Evolutionary conservation across 2,888 invertebrate species (phyloP).

Genomic region (Geotrupes spiniger): DNA sequence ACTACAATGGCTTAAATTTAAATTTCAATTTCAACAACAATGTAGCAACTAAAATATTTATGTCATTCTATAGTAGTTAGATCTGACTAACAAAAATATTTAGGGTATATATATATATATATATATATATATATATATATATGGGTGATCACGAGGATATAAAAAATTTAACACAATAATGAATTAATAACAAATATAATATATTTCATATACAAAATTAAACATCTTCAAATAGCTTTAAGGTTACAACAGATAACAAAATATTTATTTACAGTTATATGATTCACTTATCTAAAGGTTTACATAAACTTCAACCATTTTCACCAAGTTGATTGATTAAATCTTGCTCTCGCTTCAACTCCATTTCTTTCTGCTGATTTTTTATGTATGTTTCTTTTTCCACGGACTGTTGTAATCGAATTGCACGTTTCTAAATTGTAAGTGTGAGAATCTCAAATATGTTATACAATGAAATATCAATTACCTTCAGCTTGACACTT

Average conservation of each 20-base stretch:
- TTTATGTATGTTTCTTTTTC: constrained; percentile 46
- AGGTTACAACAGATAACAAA: constrained; percentile 5
- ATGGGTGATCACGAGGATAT: no score
- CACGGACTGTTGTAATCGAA: constrained; percentile 47
- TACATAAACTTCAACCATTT: not conserved
- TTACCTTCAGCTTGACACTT: constrained; percentile 49
- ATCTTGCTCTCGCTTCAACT: constrained; percentile 4
- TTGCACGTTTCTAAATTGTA: constrained; percentile 46
- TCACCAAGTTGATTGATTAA: not conserved
- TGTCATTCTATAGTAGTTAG: no score
- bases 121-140: no score
- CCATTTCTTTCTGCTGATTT: constrained; percentile 37
- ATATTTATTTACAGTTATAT: no score
- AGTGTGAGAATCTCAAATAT: not conserved
- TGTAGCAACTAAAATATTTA: no score
- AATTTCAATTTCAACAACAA: no score
- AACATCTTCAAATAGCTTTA: not conserved
- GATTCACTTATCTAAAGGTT: no score
- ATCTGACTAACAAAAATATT: no score
- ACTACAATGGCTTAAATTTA: no score
- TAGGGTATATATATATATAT: no score
- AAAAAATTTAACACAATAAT: no score
- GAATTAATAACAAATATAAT: no score
- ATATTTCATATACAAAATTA: constrained; percentile 7
- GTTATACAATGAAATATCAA: not conserved